These are phyloP conservation scores for Xenus cinereus DNA, from an alignment of 2,113 vertebrate genomes.

Conservation along the genomic window DNA sequence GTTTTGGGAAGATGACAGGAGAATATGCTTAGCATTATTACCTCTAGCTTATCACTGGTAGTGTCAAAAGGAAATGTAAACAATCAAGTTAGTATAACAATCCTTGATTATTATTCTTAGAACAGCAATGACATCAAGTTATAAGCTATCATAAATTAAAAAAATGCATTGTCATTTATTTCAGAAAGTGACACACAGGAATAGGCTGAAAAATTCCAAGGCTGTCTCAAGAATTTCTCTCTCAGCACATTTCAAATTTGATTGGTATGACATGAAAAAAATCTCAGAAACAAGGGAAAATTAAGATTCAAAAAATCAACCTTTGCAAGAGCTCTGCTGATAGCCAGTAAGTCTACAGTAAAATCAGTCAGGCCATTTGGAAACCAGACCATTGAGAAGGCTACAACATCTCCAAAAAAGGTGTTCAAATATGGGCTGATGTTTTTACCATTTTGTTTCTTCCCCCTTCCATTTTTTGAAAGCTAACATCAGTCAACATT, in stretches of 20 bases:
- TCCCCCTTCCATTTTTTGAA: neutral
- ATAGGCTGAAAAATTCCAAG: neutral
- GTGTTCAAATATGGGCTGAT: neutral
- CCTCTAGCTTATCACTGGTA: neutral
- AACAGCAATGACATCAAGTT: neutral
- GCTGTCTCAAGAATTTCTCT: neutral
- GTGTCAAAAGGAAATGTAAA: conserved; percentile 31
- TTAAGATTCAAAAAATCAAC: neutral
- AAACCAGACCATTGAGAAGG: neutral
- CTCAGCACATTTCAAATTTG: neutral
- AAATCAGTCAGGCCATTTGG: neutral
- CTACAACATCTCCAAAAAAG: neutral
- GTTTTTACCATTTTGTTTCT: neutral
- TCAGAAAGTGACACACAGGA: neutral
- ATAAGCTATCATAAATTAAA: neutral
- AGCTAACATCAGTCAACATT: neutral
- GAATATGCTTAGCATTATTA: neutral
- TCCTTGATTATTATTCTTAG: conserved; percentile 45
- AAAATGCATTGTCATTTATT: neutral
- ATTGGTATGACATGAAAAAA: neutral
- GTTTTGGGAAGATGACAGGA: neutral
- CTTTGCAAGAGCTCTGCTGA: neutral
- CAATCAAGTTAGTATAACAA: neutral
- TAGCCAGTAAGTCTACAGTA: neutral
- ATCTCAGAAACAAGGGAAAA: neutral